These are phyloP conservation scores for Ceryle rudis DNA, from an alignment of 2,797 vertebrate species.

Conservation along the genomic window DNA sequence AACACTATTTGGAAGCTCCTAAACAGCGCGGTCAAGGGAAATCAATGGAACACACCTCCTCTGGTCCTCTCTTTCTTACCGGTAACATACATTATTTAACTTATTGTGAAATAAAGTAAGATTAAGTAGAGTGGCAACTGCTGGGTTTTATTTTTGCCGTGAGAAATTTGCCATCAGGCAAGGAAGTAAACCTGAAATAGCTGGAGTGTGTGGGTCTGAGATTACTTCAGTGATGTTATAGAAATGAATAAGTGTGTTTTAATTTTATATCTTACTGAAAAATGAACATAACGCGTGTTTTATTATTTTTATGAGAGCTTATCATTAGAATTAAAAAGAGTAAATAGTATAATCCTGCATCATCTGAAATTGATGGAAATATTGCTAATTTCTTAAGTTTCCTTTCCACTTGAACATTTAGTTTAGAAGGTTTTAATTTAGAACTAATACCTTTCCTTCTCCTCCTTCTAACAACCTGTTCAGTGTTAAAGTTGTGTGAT, in stretches of 20 bases:
- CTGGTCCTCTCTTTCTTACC: conserved; percentile 82
- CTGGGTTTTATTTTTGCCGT: not conserved
- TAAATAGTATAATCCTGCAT: not conserved
- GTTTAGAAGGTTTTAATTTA: not conserved
- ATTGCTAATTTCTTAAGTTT: not conserved
- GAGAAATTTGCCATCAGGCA: not conserved
- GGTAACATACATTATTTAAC: conserved; percentile 79
- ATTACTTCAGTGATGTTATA: not conserved
- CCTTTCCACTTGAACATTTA: not conserved
- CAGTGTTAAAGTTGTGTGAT: not conserved
- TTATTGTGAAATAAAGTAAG: not conserved
- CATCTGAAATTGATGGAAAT: not conserved
- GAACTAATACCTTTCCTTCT: not conserved
- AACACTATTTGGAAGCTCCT: conserved; percentile 79
- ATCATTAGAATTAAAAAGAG: not conserved
- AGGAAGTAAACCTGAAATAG: not conserved
- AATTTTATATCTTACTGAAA: not conserved
- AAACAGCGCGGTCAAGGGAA: conserved; percentile 80
- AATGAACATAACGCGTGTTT: not conserved
- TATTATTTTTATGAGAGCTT: not conserved
- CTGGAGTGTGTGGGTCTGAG: not conserved
- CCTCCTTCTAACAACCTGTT: not conserved
- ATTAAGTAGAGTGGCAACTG: not conserved
- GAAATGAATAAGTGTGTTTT: not conserved
- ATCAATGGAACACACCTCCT: conserved; percentile 78